Percentiles rank a stretch among this genome's conserved stretches.
phyloP scores from a whole-genome alignment of 2,113 vertebrate species.

The Periophthalmus modestus region DNA sequence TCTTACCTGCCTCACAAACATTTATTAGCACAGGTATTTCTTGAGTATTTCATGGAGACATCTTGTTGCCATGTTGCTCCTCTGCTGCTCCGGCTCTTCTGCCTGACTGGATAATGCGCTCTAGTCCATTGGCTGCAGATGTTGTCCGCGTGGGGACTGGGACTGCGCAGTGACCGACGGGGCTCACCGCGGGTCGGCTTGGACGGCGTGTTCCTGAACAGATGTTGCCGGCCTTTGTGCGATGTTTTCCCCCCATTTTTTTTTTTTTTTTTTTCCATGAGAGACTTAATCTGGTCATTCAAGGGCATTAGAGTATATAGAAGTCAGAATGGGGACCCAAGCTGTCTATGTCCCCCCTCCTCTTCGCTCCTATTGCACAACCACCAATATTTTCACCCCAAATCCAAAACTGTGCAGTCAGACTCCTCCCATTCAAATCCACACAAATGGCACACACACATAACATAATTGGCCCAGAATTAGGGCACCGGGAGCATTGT shows the following conservation, averaged over 20 bases:
- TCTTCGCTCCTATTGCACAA: not conserved
- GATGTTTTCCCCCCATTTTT: not conserved
- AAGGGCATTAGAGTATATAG: conserved; percentile 75
- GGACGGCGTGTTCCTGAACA: conserved; percentile 70
- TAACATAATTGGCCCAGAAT: conserved; percentile 66
- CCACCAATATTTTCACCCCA: not conserved
- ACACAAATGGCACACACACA: conserved; percentile 40
- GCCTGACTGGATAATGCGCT: conserved; percentile 71
- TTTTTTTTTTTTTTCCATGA: conserved; percentile 75
- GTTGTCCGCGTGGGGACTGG: conserved; percentile 63
- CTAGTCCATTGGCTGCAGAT: conserved; percentile 72
- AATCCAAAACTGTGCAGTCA: conserved; percentile 35
- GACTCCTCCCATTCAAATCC: conserved; percentile 33
- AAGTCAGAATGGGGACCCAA: conserved; percentile 58
- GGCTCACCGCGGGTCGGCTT: conserved; percentile 49
- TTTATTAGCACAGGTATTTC: not conserved
- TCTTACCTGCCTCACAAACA: not conserved
- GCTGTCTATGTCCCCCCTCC: conserved; percentile 46
- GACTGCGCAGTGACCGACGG: conserved; percentile 66
- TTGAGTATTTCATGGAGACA: not conserved
- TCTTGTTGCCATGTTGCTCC: conserved; percentile 27
- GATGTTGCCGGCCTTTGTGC: conserved; percentile 74
- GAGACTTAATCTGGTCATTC: conserved; percentile 78
- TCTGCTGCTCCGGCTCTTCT: conserved; percentile 56
- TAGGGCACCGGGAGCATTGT: conserved; percentile 68